Base-by-base conservation (phyloP, 2,888 invertebrate species). In the Napeogenes sylphis region DNA sequence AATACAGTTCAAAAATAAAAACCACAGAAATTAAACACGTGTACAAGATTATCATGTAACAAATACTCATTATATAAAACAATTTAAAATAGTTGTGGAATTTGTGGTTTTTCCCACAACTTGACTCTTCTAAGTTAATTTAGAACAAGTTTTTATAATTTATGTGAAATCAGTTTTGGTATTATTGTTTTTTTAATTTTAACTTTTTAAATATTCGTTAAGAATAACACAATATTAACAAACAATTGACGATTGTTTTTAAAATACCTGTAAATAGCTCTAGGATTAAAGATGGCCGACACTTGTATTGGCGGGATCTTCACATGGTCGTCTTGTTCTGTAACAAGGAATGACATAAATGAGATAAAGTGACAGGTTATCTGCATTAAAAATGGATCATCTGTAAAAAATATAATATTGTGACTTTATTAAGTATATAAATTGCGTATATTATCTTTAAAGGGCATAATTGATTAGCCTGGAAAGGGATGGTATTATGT, bases 261-360 rank as follows among this genome's bases (percentile, higher is more conserved):
- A 30, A 71, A 73, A 72, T 66, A 83, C 83, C 81, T 83, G 71
- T 71, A 64, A 74, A 74, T 67, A 73, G 65, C 66, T 76, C 76
- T 69, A 67, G 67, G 65, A 59, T 51, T 78, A 78, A 83, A 85
- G 80, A 84, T 84, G 82, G 81, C 77, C 69, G 76, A 75, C 71
- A 72, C 68, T 77, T 70, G 70, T 73, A 74, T 68, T 67, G 74
- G 76, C 74, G 73, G 70, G 72, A 72, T 73, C 76, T 67, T 87
- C 85, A 83, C 86, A 87, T 87, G 77, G 83, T 85, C 82, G 81
- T 78, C 81, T 83, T 76, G 77, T 78, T 79, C 87, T 87, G 84
- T 12, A 87, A 87, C 81, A 85, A 83, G 73, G 64, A 71, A 66
- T 51, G 30, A 51, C 51, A 51, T 1, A 4, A 6, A 21, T 47